phyloP scores from a whole-genome alignment of 2,113 vertebrate genomes.

The Leucopsar rothschildi region DNA sequence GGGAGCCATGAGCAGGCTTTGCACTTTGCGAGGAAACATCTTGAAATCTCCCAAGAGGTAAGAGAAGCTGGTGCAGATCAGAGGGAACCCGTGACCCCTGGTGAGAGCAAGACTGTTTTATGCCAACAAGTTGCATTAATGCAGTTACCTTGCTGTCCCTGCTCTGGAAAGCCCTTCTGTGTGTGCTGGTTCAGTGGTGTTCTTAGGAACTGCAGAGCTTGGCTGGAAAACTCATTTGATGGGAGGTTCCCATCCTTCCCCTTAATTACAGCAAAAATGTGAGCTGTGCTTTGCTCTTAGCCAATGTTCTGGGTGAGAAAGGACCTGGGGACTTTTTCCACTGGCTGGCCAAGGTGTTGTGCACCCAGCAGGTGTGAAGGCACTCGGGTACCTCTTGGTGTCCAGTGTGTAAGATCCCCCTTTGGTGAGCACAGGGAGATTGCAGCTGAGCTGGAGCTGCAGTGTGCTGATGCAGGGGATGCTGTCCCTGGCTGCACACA shows the following conservation, averaged over 20 bases:
- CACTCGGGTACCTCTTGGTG: not conserved
- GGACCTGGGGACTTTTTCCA: not conserved
- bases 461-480: fast-evolving
- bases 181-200: not conserved
- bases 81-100: not conserved
- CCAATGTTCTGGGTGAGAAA: not conserved
- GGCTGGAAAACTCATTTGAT: not conserved
- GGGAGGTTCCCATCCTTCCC: not conserved
- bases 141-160: not conserved
- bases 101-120: not conserved
- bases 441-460: not conserved
- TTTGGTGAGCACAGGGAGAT: not conserved
- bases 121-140: not conserved
- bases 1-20: slow-evolving; percentile 89
- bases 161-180: not conserved
- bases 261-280: not conserved
- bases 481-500: not conserved
- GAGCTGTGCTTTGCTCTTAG: not conserved
- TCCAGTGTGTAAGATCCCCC: fast-evolving
- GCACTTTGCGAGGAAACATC: slow-evolving; percentile 87
- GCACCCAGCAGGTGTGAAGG: not conserved
- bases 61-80: slow-evolving; percentile 2
- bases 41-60: slow-evolving; percentile 95
- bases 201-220: not conserved
- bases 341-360: not conserved